Conservation (phyloP, 1,140 invertebrate genomes). For the Dreissena rostriformis region DNA sequence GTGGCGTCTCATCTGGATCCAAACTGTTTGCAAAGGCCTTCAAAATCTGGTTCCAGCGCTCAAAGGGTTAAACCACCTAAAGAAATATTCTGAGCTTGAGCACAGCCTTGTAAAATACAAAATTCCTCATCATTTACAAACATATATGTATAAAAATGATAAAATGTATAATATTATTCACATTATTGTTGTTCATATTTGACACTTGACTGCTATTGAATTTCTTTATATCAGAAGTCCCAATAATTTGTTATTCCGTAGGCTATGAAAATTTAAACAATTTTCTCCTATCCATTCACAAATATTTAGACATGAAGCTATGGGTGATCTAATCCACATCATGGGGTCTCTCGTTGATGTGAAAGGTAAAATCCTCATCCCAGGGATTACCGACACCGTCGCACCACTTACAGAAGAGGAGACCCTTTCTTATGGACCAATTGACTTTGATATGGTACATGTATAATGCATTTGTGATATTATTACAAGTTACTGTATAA, state of each 20-base stretch:
- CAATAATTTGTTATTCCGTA: neutral
- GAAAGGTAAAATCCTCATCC: constrained; percentile 77
- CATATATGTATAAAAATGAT: no score
- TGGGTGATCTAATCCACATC: constrained; percentile 77
- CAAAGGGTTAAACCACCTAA: no score
- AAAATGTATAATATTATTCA: no score
- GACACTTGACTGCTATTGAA: no score
- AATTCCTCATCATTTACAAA: no score
- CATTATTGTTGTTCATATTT: no score
- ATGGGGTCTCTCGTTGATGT: constrained; percentile 75
- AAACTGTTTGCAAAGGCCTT: no score
- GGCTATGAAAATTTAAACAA: no score
- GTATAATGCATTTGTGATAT: constrained; percentile 43
- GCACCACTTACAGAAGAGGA: constrained; percentile 86
- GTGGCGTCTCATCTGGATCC: no score
- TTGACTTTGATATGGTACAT: constrained; percentile 93
- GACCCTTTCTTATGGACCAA: constrained; percentile 89
- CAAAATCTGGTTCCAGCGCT: no score
- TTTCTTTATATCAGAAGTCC: neutral
- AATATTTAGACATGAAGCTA: constrained; percentile 78
- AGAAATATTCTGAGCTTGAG: no score
- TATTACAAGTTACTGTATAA: neutral
- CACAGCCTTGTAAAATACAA: no score
- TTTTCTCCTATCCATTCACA: neutral
- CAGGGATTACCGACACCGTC: constrained; percentile 78